phyloP scores from a whole-genome alignment of 2,888 invertebrate species.

The Unio pictorum region DNA sequence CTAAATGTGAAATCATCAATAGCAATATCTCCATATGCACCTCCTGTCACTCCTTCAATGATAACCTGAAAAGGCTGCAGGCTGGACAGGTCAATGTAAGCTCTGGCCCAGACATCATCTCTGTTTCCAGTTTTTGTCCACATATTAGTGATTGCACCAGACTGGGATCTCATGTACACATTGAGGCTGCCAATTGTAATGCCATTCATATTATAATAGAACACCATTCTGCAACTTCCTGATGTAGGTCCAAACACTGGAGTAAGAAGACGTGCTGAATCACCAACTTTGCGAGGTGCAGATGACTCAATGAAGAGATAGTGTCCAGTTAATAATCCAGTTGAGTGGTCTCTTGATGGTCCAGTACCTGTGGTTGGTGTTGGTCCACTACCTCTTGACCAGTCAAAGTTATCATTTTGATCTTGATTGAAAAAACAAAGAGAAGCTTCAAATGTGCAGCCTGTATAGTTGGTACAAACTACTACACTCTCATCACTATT shows the following conservation, averaged over 20 bases:
- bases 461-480: conserved; percentile 24
- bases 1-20: conserved; percentile 65
- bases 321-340: conserved; percentile 49
- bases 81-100: conserved; percentile 38
- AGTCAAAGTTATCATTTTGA: conserved; percentile 53
- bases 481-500: conserved; percentile 37
- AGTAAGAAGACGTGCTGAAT: conserved; percentile 65
- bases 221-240: conserved; percentile 45
- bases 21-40: conserved; percentile 56
- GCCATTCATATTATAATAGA: conserved; percentile 64
- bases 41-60: conserved; percentile 58
- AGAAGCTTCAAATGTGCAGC: conserved; percentile 61
- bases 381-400: conserved; percentile 43
- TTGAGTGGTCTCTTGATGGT: conserved; percentile 55
- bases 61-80: conserved; percentile 55
- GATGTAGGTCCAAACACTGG: conserved; percentile 36
- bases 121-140: conserved; percentile 46
- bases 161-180: conserved; percentile 44
- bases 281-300: conserved; percentile 47
- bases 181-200: conserved; percentile 53
- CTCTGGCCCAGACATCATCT: conserved; percentile 59
- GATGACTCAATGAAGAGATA: conserved; percentile 65
- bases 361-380: conserved; percentile 45
- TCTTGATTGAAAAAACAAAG: conserved; percentile 64
- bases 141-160: conserved; percentile 34